These are phyloP conservation scores for Julus scandinavius DNA, from an alignment of 2,888 invertebrate species.

Conservation along the genomic window DNA sequence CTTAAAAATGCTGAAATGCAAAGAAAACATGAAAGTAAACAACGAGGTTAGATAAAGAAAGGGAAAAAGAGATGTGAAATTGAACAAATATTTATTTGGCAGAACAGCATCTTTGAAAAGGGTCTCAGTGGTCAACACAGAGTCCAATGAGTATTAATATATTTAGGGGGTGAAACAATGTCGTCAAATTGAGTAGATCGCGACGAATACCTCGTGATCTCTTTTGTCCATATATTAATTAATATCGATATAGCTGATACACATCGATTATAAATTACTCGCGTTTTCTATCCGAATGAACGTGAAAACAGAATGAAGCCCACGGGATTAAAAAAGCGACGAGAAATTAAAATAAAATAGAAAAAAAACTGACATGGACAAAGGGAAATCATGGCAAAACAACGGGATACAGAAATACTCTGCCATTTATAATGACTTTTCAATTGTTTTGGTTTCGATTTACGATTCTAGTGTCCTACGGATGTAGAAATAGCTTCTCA, in stretches of 20 bases:
- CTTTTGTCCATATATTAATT: conserved; percentile 14
- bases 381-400: conserved; percentile 1
- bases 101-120: conserved; percentile 46
- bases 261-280: conserved; percentile 42
- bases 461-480: neutral
- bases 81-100: conserved; percentile 51
- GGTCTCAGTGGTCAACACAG: conserved; percentile 20
- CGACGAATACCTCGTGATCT: neutral
- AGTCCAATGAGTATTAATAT: conserved; percentile 35
- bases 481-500: neutral
- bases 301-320: conserved; percentile 34
- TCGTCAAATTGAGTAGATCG: conserved; percentile 13
- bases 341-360: neutral
- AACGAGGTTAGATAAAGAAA: neutral
- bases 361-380: neutral
- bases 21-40: too few relatives aligned
- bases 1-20: too few relatives aligned
- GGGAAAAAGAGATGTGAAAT: conserved; percentile 15
- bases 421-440: too few relatives aligned
- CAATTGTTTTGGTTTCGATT: neutral
- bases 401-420: neutral
- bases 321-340: conserved; percentile 22
- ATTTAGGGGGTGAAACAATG: conserved; percentile 10
- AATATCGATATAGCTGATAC: conserved; percentile 37
- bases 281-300: neutral